Evolutionary conservation across 2,797 vertebrate genomes (phyloP), one percentile per base, ranked within the genome.

Genomic region (Urophycis tenuis): DNA sequence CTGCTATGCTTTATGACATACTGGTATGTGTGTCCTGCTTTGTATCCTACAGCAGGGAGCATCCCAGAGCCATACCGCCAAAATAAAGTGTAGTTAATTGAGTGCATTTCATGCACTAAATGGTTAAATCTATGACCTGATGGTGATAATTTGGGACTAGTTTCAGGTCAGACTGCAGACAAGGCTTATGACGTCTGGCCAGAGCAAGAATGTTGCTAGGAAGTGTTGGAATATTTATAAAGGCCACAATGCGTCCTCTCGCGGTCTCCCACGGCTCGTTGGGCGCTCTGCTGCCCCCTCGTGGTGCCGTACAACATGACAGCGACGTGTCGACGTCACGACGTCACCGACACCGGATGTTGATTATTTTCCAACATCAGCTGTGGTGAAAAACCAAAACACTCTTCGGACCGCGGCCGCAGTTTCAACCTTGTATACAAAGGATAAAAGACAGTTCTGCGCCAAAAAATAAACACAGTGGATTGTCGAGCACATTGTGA

Each of bases 281-380:
- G 19, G 4, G 34, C 35, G 3, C 34, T 0, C 10, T 45, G 72
- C 72, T 72, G n/a, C 72, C 72, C 72, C 36, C 72, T 39, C 11
- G 72, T 31, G 72, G 19, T 15, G 1, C 2, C 8, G 12, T 73
- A 25, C 12, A 30, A 29, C 11, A 45, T 3, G 36, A 15, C 7
- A 30, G 17, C 30, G 69, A 31, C 31, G 69, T 29, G 31, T 33
- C 69, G 19, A 33, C 69, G 69, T 71, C 30, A 71, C 69, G 19
- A 33, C 69, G 69, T 71, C 30, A 71, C 30, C 36, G 36, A 31
- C 69, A 71, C 69, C 72, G 72, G 36, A 73, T 73, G 72, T 73
- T 45, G 72, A 73, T 41, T 7, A 25, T 73, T 39, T 36, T 72
- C 71, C 67, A n/a, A n/a, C 67, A 30, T 72, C 72, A 73, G 72